Evolutionary conservation across 2,113 vertebrate genomes (phyloP).

Genomic region (Rhabdornis inornatus): DNA sequence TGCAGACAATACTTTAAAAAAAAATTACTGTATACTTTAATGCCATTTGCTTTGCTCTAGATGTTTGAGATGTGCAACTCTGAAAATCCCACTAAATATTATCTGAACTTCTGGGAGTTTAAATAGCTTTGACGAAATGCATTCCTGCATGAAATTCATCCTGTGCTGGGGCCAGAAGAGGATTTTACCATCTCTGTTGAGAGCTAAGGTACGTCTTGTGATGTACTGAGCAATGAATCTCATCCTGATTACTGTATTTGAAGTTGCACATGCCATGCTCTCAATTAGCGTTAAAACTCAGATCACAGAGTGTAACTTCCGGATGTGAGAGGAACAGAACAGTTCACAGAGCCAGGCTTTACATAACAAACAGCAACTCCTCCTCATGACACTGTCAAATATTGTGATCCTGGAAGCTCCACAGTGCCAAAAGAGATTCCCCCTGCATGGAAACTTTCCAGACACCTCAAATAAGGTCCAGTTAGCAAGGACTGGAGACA

Average conservation of each 20-base stretch:
- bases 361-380: neutral
- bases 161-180: neutral
- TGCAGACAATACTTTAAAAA: neutral
- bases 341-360: neutral
- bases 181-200: neutral
- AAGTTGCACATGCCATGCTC: neutral
- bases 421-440: neutral
- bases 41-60: neutral
- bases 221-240: neutral
- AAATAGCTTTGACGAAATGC: neutral
- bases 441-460: neutral
- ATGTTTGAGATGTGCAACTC: neutral
- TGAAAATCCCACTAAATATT: neutral
- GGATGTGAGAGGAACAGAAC: neutral
- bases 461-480: neutral
- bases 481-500: neutral
- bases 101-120: neutral
- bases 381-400: neutral
- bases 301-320: neutral
- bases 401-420: neutral
- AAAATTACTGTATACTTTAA: neutral
- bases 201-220: neutral
- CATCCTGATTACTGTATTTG: neutral
- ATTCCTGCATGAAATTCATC: neutral
- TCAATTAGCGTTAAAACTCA: neutral